These are phyloP conservation scores for Cnemophilus loriae DNA, from an alignment of 2,113 vertebrate species.

Conservation along the genomic window DNA sequence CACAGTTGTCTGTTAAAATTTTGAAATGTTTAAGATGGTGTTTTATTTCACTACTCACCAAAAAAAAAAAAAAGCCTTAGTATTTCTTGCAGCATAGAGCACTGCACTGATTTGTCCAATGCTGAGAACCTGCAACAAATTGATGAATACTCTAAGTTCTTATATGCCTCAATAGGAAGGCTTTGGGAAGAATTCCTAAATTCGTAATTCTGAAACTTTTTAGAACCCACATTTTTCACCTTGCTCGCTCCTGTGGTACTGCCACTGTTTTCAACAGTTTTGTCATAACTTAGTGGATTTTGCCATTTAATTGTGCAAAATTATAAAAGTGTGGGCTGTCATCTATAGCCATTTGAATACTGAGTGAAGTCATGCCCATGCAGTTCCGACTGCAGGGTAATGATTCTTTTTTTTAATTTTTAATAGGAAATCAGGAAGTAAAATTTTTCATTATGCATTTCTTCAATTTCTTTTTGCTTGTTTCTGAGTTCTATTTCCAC, in stretches of 20 bases:
- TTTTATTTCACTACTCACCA: not conserved
- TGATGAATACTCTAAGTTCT: not conserved
- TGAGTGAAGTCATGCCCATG: not conserved
- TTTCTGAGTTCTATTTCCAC: not conserved
- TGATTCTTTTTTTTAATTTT: not conserved
- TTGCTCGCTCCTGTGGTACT: not conserved
- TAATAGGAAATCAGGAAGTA: not conserved
- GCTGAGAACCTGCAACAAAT: not conserved
- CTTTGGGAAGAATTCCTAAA: not conserved
- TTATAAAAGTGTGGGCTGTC: not conserved
- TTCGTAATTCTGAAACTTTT: not conserved
- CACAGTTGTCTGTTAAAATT: not conserved
- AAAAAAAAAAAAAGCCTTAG: rapidly evolving
- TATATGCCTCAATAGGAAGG: not conserved
- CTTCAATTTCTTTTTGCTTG: not conserved
- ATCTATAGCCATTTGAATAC: not conserved
- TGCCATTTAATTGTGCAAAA: not conserved
- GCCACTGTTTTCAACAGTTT: not conserved
- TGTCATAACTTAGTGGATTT: not conserved
- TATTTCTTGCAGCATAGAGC: not conserved
- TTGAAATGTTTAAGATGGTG: not conserved
- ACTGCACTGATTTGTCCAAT: not conserved
- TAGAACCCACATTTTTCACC: not conserved
- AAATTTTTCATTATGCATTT: not conserved
- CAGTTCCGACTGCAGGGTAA: not conserved